Evolutionary conservation across 2,888 invertebrate genomes (phyloP), one percentile per base, ranked within the genome.

Genomic region (Drosophila kokeensis): DNA sequence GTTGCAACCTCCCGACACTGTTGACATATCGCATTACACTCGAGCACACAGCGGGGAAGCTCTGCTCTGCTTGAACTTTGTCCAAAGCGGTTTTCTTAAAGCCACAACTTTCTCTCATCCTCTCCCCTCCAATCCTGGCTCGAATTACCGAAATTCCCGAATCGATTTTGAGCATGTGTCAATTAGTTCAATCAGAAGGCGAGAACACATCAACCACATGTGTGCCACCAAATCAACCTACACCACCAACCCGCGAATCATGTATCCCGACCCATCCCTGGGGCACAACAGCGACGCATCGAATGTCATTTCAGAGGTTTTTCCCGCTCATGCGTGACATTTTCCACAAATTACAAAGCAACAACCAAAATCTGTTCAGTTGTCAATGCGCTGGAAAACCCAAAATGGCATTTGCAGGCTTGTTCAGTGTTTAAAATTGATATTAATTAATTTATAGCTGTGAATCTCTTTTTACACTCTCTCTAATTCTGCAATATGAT

Each of bases 1-100:
- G 53, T 52, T 59, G 71, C 77, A 67, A 83, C 72, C 81, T 72
- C 53, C 7, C 73, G 68, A 77, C 83, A 79, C 74, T 90, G 86
- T 90, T 91, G 89, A 89, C 92, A 90, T 90, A 91, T 92, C 90
- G 82, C 78, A 88, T 92, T 91, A 87, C 90, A 86, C 64, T 66
- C 38, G 50, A 59, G 29, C 48, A 34, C 63, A 36, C 50, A 57
- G 30, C 55, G 32, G 61, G 30, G 62, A 64, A 55, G 7, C 36
- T 13, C 27, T 45, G 53, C 40, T 50, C 52, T 11, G 63, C 48
- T 60, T 53, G 50, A 80, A 70, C 73, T 76, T 71, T 66, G 18
- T 21, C 48, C 48, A 48, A 48, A 60, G 45, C n/a, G 52, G 13
- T 57, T 67, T 49, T 48, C 40, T 64, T 64, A 53, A 57, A 71